Base-by-base conservation (phyloP, 2,113 vertebrate species). In the Rallus limicola region DNA sequence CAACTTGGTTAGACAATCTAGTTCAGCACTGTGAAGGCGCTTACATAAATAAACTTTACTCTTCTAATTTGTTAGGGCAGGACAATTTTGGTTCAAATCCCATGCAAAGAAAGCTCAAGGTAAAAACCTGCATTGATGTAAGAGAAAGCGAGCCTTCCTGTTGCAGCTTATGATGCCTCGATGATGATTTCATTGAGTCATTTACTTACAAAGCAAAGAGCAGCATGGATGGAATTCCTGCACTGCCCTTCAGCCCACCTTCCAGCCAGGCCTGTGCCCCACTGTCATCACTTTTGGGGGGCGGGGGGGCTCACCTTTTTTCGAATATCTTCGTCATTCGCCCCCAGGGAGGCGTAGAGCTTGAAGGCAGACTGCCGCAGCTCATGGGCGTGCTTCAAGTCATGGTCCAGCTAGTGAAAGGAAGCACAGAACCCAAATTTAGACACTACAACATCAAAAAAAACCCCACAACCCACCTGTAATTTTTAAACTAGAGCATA, bases 321-420 rank as follows among this genome's bases (percentile, higher is more conserved):
- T 86, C 99, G 98, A 91, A 99, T 99, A 98, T 99, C 99, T 98
- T 99, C 99, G 56, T 99, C 99, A 21, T 99, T 99, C 46, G 99
- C 99, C 96, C 99, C 99, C 19, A 99, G 98, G 4, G 99, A 99
- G 20, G 99, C 99, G 78, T 99, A 99, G 53, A 99, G 99, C 98
- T 99, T 99, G 98, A 99, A 99, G 75, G 99, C 99, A 42, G 99
- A 99, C 98, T 99, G 99, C 91, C 99, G 98, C 90, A 99, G 98
- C 90, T 99, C 99, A 5, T 99, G 99, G 83, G 99, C 99, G 10
- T 99, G 99, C 94, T 99, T 99, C 98, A 99, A 98, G 95, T 99
- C 99, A 24, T 99, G 99, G 95, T 99, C 99, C 97, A 99, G 98
- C 99, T 99, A 96, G 59, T 42, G n/a, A 44, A 86, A 68, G 5